These are phyloP conservation scores for Philereme transversata DNA, from an alignment of 2,888 invertebrate genomes.

Conservation along the genomic window DNA sequence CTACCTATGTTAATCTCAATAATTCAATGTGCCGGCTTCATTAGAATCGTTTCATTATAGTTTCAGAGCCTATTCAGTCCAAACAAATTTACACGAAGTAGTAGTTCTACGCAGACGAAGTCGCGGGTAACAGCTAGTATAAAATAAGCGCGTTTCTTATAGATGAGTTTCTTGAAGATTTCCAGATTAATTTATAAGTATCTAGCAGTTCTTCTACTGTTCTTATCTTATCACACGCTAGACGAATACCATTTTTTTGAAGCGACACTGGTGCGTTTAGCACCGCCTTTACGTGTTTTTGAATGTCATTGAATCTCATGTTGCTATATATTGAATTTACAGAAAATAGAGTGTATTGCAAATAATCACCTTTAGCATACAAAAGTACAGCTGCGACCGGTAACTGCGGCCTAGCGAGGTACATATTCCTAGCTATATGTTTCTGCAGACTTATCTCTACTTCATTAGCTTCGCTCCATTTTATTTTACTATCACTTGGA, in stretches of 20 bases:
- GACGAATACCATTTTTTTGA: conserved; percentile 63
- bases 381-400: conserved; percentile 49
- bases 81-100: too few relatives aligned
- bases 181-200: conserved; percentile 29
- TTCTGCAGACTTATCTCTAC: conserved; percentile 52
- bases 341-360: conserved; percentile 60
- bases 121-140: too few relatives aligned
- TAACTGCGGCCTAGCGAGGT: conserved; percentile 60
- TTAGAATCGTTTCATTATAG: too few relatives aligned
- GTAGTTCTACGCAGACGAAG: too few relatives aligned
- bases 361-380: conserved; percentile 64
- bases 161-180: conserved; percentile 50
- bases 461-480: conserved; percentile 54
- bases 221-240: conserved; percentile 52
- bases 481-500: conserved; percentile 55
- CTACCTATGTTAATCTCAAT: too few relatives aligned
- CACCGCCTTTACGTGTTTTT: conserved; percentile 48
- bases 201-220: conserved; percentile 42
- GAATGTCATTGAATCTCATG: conserved; percentile 42
- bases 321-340: conserved; percentile 60
- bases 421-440: conserved; percentile 63
- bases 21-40: too few relatives aligned
- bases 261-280: conserved; percentile 59
- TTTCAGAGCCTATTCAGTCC: too few relatives aligned
- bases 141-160: conserved; percentile 43